Conservation (phyloP, 2,113 vertebrate species). For the Galbula dea region DNA sequence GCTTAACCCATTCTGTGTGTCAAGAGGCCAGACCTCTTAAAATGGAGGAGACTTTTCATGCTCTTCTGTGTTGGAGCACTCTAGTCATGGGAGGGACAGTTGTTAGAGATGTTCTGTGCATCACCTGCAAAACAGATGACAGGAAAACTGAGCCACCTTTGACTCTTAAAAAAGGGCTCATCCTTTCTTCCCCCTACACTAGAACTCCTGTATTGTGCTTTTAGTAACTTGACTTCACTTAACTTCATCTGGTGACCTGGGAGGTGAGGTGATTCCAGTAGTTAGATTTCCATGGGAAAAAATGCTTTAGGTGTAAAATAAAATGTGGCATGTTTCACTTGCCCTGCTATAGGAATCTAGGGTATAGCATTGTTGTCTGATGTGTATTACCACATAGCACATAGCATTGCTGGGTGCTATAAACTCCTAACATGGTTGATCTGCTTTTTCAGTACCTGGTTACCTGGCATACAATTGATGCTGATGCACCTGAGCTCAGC, state of each 20-base stretch:
- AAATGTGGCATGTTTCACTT: neutral
- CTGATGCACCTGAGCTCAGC: constrained; percentile 93
- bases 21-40: neutral
- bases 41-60: neutral
- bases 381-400: too few species aligned
- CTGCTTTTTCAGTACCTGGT: constrained; percentile 85
- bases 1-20: neutral
- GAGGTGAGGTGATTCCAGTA: neutral
- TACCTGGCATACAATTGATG: constrained; percentile 96
- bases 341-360: neutral
- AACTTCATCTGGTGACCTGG: neutral
- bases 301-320: neutral
- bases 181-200: neutral
- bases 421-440: neutral
- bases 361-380: neutral
- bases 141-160: neutral
- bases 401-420: too few species aligned
- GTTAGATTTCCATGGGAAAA: neutral
- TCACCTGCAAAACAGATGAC: neutral
- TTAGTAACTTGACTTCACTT: neutral
- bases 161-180: neutral
- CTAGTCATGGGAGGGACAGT: neutral
- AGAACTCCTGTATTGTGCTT: neutral
- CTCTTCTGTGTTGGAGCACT: neutral
- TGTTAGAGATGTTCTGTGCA: neutral